These are phyloP conservation scores for Microctonus hyperodae DNA, from an alignment of 2,888 invertebrate species.

Conservation along the genomic window DNA sequence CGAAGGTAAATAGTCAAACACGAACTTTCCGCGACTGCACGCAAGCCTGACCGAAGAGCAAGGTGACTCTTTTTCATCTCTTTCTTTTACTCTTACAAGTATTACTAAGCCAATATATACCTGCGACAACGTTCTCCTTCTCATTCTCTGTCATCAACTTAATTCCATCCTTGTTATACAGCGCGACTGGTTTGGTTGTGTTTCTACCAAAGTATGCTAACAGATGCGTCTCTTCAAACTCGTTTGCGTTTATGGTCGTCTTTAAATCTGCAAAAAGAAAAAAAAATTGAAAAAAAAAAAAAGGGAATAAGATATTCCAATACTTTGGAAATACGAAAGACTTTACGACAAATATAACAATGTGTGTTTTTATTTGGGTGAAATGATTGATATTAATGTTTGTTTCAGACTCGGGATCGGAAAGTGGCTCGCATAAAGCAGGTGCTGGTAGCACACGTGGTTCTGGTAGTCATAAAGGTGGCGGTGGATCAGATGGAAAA, in stretches of 20 bases:
- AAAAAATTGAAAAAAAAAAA: conserved; percentile 25
- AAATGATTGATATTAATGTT: neutral
- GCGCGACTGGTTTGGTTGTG: conserved; percentile 31
- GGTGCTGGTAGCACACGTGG: conserved; percentile 67
- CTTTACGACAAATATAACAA: conserved; percentile 17
- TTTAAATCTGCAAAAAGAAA: conserved; percentile 23
- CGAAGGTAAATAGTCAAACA: conserved; percentile 42
- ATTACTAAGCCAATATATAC: conserved; percentile 21
- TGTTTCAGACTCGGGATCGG: conserved; percentile 84
- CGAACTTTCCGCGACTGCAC: conserved; percentile 40
- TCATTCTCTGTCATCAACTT: conserved; percentile 6
- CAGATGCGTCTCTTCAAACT: conserved; percentile 25
- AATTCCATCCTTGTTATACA: conserved; percentile 15
- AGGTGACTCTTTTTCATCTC: conserved; percentile 32
- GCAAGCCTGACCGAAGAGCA: conserved; percentile 30
- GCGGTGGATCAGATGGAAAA: conserved; percentile 82
- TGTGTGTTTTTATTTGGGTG: conserved; percentile 14
- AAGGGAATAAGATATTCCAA: conserved; percentile 11
- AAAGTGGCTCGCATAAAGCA: conserved; percentile 88
- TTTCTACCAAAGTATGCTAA: conserved; percentile 29
- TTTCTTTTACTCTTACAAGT: neutral
- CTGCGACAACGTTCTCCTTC: conserved; percentile 17
- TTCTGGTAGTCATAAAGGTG: conserved; percentile 66
- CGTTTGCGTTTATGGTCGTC: conserved; percentile 31
- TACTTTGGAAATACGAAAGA: conserved; percentile 8